A percentile compares a stretch with the other conserved stretches of the same genome.
phyloP scores from a whole-genome alignment of 2,888 invertebrate species.

The Calliphora vomitoria region DNA sequence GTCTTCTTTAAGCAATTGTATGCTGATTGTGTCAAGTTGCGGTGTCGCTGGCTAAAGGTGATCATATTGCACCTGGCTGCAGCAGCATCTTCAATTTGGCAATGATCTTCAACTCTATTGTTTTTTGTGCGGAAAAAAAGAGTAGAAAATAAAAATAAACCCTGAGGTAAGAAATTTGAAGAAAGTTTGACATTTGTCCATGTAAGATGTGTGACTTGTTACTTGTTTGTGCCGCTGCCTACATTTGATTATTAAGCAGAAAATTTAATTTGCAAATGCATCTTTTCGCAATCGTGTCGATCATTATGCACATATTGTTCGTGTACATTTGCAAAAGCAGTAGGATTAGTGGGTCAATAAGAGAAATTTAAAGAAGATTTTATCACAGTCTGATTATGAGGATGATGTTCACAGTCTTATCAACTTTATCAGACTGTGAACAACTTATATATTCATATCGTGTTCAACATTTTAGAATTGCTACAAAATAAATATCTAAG shows the following conservation, averaged over 20 bases:
- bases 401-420: no score
- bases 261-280: constrained; percentile 69
- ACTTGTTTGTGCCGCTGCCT: constrained; percentile 23
- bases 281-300: constrained; percentile 57
- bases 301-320: constrained; percentile 52
- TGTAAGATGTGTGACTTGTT: constrained; percentile 6
- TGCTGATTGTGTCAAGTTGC: constrained; percentile 69
- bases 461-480: no score
- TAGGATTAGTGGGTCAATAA: background rate
- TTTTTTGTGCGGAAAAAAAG: background rate
- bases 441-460: no score
- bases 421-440: no score
- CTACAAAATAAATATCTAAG: no score
- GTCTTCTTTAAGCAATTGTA: constrained; percentile 26
- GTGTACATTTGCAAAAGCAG: background rate
- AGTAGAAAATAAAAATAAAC: background rate
- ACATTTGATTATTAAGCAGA: constrained; percentile 64
- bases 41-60: constrained; percentile 62
- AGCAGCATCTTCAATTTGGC: constrained; percentile 35
- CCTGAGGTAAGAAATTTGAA: constrained; percentile 30
- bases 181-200: constrained; percentile 70
- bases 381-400: no score
- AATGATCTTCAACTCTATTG: constrained; percentile 33
- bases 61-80: constrained; percentile 73
- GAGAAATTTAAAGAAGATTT: no score